Evolutionary conservation across 2,797 vertebrate genomes (phyloP), one percentile per base, ranked within the genome.

Genomic region (Garrulus glandarius): DNA sequence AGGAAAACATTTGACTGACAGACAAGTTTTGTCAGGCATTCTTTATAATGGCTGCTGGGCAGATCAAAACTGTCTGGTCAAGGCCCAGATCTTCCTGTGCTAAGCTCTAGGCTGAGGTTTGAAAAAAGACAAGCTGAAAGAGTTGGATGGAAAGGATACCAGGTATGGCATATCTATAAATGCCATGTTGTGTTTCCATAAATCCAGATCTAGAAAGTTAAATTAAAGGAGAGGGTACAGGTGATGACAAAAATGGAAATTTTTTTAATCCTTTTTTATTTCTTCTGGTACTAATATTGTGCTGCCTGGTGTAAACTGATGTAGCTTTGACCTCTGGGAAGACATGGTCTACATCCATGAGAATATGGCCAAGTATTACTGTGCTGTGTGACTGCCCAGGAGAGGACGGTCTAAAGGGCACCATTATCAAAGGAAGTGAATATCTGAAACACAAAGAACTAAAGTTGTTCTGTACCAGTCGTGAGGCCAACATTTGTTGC

Each of bases 391-490:
- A 44, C 57, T 64, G 50, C 67, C 59, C 23, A 63, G 60, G 50
- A 44, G 43, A 57, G 78, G 43, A 82, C 39, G 30, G 37, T 89
- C 89, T 86, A 86, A 81, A 86, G 80, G 61, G 46, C n/a, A 20
- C 10, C 1, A 1, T 50, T 80, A 34, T 52, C 56, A 64, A 71
- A 71, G 43, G 72, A 92, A 78, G 32, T 2, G 1, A 82, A 32
- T 36, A 56, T 3, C 50, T 65, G 55, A 76, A 88, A 50, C 18
- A 56, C 52, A 78, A 56, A 77, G 50, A 68, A 17, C 14, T 76
- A 29, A 89, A 92, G 29, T 32, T 83, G 27, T 21, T 84, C 19
- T 36, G 39, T 19, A 34, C 29, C 24, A 92, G 49, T 49, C 0
- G 0, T 15, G 37, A 71, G 49, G 34, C 39, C 76, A 81, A 49